Evolutionary conservation across 1,140 invertebrate genomes (phyloP), one percentile per base, ranked within the genome.

Genomic region (Drosophila dunni): DNA sequence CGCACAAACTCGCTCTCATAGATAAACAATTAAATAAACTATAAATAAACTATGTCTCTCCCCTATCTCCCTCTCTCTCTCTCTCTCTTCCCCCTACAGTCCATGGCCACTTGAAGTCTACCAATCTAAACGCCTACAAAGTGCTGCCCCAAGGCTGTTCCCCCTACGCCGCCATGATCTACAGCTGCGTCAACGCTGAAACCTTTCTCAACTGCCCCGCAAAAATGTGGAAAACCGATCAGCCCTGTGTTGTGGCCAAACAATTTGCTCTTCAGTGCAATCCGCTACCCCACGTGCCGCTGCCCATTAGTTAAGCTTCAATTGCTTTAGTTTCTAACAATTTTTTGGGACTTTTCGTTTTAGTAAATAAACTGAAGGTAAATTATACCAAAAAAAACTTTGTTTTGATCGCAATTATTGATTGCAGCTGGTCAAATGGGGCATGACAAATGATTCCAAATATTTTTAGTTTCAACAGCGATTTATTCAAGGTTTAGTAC

Each of bases 161-260:
- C 0, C 90, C 90, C 4, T 91, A 85, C 13, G 90, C 90, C 11
- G 88, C 90, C 10, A 89, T 91, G 65, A 56, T 91, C n/a, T 91
- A 90, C 29, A 88, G 90, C 34, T 91, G 90, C 51, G 90, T 91
- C 13, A 91, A 91, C 69, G 86, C 90, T 11, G 86, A 91, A 57
- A 91, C 90, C 13, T 91, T 91, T 5, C 67, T 91, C 7, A 74
- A 91, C n/a, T 91, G 90, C 48, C 90, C 90, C 3, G 29, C 63
- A 7, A 78, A 83, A 24, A 81, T 91, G 90, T 91, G 90, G 90
- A 91, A 80, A 36, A 56, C 78, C 13, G 78, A 91, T 20, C 44
- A 63, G 0, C 64, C 67, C n/a, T 91, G 90, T 56, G 75, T 78
- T 7, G 44, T 83, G 71, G 90, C 86, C 58, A 91, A 91, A 61